Evolutionary conservation across 2,113 vertebrate genomes (phyloP), one percentile per base, ranked within the genome.

Genomic region (Spermophilus dauricus): DNA sequence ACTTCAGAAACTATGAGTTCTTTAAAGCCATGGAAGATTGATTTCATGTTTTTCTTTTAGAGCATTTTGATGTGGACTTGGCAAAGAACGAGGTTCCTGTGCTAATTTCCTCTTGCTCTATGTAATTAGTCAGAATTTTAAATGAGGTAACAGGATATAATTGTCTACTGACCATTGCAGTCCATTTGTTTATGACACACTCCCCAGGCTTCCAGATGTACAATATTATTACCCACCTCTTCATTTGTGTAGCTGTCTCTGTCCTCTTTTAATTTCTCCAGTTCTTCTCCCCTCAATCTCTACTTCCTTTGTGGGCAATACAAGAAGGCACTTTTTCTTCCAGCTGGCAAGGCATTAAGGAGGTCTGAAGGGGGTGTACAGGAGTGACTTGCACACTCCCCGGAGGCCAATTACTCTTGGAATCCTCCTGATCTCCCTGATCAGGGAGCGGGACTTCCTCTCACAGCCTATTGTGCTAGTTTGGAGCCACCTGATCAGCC

Each of bases 381-480:
- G 97, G 98, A 98, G 98, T 98, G 98, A 98, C 97, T 97, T 96
- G 0, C 94, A 96, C 88, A 91, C 85, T 99, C 98, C 98, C 98
- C 1, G 0, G 99, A 98, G 99, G 98, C 98, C 98, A 99, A 99
- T 99, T 99, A 99, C 98, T 98, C 98, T 98, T 98, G 98, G 98
- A 98, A 98, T 98, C 98, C 97, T 91, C 98, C 98, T 97, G 98
- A 98, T 98, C 97, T 94, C 97, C 98, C 97, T 98, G 98, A 98
- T 98, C 92, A 39, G 97, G 98, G 97, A 98, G 97, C 45, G 88
- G 86, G 98, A 94, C 96, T 83, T 96, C 85, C 96, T 97, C 70
- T 97, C 95, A 0, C 88, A 93, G 11, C 88, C 98, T 97, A 98
- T 98, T 98, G 98, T 99, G 48, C 97, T 96, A 95, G 96, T 97